These are phyloP conservation scores for Diaprepes abbreviatus DNA, from an alignment of 2,888 invertebrate species.

Conservation along the genomic window DNA sequence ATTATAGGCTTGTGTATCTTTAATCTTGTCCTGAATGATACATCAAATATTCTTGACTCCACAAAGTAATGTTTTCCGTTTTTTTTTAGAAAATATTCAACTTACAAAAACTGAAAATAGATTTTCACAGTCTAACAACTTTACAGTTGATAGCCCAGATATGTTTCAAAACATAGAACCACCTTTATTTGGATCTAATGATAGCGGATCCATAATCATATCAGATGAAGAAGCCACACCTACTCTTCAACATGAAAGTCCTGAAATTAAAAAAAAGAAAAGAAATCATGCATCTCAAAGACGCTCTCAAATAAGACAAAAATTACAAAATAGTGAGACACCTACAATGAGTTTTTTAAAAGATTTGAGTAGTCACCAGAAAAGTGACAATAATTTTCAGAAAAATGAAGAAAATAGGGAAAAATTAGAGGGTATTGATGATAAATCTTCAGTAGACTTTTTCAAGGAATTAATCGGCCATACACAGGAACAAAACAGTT, in stretches of 20 bases:
- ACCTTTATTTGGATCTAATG: not conserved
- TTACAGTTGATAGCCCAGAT: slow-evolving; percentile 14
- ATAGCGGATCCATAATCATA: slow-evolving; percentile 31
- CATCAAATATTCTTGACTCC: not conserved
- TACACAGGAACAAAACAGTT: not conserved
- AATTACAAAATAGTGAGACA: not conserved
- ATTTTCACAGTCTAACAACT: not conserved
- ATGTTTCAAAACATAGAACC: slow-evolving; percentile 13
- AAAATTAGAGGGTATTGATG: not conserved
- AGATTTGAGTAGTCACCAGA: not conserved
- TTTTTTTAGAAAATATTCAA: slow-evolving; percentile 9
- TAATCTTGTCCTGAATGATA: not conserved
- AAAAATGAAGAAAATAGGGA: not conserved
- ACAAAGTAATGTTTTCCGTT: too few species aligned
- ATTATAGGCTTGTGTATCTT: not conserved
- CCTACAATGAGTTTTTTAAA: slow-evolving; percentile 1
- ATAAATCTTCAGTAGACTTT: slow-evolving; percentile 7
- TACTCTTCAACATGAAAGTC: slow-evolving; percentile 28
- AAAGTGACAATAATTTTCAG: not conserved
- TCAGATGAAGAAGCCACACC: slow-evolving; percentile 36
- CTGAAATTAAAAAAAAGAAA: slow-evolving; percentile 40
- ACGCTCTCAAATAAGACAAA: not conserved
- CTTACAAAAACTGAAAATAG: not conserved
- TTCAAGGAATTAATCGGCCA: not conserved
- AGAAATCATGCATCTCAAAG: not conserved